A percentile compares a stretch with the other conserved stretches of the same genome.
phyloP scores from a whole-genome alignment of 2,113 vertebrate species.

The Sphyrna mokarran region DNA sequence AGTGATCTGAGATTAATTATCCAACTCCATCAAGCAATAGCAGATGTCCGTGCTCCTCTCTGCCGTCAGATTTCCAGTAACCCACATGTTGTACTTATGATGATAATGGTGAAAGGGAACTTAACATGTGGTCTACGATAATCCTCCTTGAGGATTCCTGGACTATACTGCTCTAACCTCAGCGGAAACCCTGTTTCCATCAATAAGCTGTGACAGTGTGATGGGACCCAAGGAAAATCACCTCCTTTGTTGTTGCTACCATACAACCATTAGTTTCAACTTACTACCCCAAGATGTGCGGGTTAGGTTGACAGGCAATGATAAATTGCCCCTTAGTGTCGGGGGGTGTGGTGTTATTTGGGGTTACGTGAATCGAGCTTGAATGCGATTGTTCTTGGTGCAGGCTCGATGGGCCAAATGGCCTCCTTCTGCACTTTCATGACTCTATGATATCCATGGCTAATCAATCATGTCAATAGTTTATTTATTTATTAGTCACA shows the following conservation, averaged over 20 bases:
- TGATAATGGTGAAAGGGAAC: background rate
- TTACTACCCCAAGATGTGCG: background rate
- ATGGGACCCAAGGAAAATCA: background rate
- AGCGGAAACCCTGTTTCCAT: background rate
- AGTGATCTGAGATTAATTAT: slow-evolving; percentile 22
- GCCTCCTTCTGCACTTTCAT: too few species aligned
- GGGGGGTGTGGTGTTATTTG: too few species aligned
- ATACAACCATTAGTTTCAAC: background rate
- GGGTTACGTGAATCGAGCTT: too few species aligned
- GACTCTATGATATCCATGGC: too few species aligned
- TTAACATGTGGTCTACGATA: background rate
- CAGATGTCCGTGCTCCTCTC: background rate
- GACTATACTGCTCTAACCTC: background rate
- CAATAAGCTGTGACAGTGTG: background rate
- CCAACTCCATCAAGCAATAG: background rate
- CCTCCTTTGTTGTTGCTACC: background rate
- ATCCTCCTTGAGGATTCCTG: background rate
- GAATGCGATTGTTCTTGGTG: too few species aligned
- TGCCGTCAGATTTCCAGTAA: background rate
- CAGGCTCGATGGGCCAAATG: too few species aligned
- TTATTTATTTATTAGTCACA: too few species aligned
- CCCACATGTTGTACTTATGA: background rate
- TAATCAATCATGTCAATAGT: background rate
- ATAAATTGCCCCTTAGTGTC: too few species aligned
- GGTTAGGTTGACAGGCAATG: too few species aligned